These are phyloP conservation scores for Anableps anableps DNA, from an alignment of 2,797 vertebrate genomes.

Conservation along the genomic window DNA sequence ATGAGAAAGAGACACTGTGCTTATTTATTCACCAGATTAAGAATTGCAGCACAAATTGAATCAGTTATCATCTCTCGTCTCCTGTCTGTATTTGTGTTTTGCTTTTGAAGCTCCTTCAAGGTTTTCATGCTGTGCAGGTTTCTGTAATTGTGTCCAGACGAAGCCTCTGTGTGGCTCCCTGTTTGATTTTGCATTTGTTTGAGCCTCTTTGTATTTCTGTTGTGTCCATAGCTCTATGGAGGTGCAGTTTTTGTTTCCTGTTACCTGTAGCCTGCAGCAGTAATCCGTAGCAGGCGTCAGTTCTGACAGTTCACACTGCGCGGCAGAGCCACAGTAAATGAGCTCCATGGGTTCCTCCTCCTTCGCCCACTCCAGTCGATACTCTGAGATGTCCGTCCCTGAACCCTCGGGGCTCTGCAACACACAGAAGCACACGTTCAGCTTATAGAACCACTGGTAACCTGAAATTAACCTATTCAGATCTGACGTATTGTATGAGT, in stretches of 20 bases:
- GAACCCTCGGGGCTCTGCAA: constrained; percentile 91
- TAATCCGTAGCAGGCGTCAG: constrained; percentile 88
- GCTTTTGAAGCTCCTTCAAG: constrained; percentile 2
- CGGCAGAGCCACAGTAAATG: constrained; percentile 87
- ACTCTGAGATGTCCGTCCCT: constrained; percentile 94
- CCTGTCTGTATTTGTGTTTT: constrained; percentile 13
- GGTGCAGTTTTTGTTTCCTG: not conserved
- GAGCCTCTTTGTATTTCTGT: not conserved
- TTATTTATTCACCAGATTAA: constrained; percentile 45
- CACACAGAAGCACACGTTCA: constrained; percentile 20
- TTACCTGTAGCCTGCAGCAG: constrained; percentile 95
- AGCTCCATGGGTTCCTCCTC: constrained; percentile 89
- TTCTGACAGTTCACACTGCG: constrained; percentile 88
- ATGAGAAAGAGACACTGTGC: not conserved
- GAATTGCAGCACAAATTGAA: constrained; percentile 35
- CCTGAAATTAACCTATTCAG: constrained; percentile 4
- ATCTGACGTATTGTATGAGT: not conserved
- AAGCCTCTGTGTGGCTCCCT: not conserved
- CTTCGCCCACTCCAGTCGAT: constrained; percentile 93
- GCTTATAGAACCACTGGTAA: constrained; percentile 5
- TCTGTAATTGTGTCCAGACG: not conserved
- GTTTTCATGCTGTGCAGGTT: constrained; percentile 4
- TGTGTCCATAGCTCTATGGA: not conserved
- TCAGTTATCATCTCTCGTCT: constrained; percentile 35
- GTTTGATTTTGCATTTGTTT: not conserved